Base-by-base conservation (phyloP, 1,140 invertebrate genomes). In the Solen grandis region DNA sequence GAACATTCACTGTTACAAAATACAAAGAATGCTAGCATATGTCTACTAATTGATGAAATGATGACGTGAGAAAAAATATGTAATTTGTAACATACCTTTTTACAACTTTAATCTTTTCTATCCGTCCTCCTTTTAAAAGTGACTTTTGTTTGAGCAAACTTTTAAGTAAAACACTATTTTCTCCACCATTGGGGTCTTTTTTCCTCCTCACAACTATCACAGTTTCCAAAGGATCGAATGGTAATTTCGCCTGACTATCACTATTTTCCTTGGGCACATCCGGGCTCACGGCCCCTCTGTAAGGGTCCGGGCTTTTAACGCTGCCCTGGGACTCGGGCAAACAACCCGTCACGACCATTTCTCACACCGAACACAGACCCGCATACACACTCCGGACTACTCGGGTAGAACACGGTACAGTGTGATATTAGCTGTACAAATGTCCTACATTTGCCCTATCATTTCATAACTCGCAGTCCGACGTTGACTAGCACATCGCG, bases 151-250 rank as follows among this genome's bases (percentile, higher is more conserved):
- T 78, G 75, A 78, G 75, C 75, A 78, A 78, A 78, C 75, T 78
- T 69, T 78, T 78, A n/a, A 78, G 50, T 33, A 78, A 27, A 25
- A 78, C 75, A 57, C 75, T 69, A 31, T 78, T 69, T 66, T 69
- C 75, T 25, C 62, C 38, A 27, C 63, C 75, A 3, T 19, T 72
- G 16, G 36, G 33, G 8, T 78, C 75, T 27, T 55, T 66, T 60
- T 69, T 78, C 33, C 65, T 14, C 50, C 75, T 50, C 3, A 78
- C 75, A 1, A 78, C 75, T 27, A 78, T 78, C 75, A 78, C 75
- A 59, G 75, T 78, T 60, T 78, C 75, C n/a, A 62, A 54, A 1
- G 75, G 75, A 27, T 78, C 75, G 38, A 78, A 78, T 22, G 65
- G 54, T 46, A 78, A 69, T 27, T 31, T 41, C 1, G 63, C 75